Percentiles rank a stretch among this genome's conserved stretches.
Conservation (phyloP, 2,113 vertebrate species). For the Columba janthina region DNA sequence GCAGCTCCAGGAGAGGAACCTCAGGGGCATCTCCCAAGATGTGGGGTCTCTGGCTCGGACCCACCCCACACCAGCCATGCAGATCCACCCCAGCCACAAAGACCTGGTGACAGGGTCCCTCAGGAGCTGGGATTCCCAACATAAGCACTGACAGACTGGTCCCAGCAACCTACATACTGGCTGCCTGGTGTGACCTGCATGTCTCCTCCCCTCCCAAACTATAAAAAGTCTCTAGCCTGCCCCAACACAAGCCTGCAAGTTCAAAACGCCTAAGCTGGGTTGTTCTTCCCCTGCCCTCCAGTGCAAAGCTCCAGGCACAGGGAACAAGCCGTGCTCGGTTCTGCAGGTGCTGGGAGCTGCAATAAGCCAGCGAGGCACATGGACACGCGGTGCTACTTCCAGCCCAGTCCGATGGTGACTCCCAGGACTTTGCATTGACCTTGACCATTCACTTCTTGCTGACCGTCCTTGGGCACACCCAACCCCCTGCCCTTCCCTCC, state of each 20-base stretch:
- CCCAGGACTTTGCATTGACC: not conserved
- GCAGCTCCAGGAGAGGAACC: not conserved
- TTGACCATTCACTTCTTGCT: not conserved
- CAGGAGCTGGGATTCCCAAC: not conserved
- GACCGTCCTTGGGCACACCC: not conserved
- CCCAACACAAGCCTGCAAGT: not conserved
- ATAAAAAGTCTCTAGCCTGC: not conserved
- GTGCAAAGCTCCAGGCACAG: rapidly evolving
- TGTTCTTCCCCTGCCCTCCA: not conserved
- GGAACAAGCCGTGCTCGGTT: not conserved
- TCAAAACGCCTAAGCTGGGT: rapidly evolving
- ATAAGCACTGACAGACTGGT: rapidly evolving
- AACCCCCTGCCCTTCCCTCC: rapidly evolving
- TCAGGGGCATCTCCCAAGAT: rapidly evolving
- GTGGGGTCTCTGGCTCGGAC: rapidly evolving
- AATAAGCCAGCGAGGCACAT: rapidly evolving
- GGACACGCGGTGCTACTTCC: not conserved
- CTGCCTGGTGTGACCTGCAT: not conserved
- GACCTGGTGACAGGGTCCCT: not conserved
- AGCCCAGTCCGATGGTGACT: rapidly evolving
- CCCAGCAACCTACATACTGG: not conserved
- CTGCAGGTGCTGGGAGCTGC: not conserved
- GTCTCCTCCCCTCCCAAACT: not conserved
- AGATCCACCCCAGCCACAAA: rapidly evolving
- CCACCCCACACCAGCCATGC: not conserved